Evolutionary conservation across 2,797 vertebrate genomes (phyloP).

Genomic region (Knipowitschia caucasica): DNA sequence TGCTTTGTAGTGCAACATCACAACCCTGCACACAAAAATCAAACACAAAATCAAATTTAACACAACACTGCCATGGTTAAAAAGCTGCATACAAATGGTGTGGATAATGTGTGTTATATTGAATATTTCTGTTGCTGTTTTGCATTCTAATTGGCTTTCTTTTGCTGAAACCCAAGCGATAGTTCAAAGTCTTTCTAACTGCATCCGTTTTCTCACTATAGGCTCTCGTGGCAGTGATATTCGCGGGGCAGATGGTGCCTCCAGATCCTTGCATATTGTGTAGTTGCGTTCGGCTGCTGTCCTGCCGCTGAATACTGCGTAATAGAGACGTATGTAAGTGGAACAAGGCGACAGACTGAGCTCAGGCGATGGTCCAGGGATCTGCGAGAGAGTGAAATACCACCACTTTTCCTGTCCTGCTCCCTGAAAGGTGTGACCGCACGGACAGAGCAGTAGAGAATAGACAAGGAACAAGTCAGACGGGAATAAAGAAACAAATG

Average conservation of each 20-base stretch:
- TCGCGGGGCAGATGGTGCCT: slow-evolving; percentile 26
- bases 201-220: slow-evolving; percentile 20
- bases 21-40: no score
- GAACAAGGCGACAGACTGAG: slow-evolving; percentile 31
- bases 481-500: slow-evolving; percentile 17
- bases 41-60: no score
- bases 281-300: slow-evolving; percentile 36
- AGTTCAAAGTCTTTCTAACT: slow-evolving; percentile 20
- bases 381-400: slow-evolving; percentile 56
- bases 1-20: no score
- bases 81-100: no score
- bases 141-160: slow-evolving; percentile 7
- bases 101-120: no score
- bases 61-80: no score
- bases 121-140: no score
- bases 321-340: slow-evolving; percentile 34
- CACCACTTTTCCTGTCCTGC: slow-evolving; percentile 41
- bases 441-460: slow-evolving; percentile 26
- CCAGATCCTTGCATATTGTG: slow-evolving; percentile 29
- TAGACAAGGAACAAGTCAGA: slow-evolving; percentile 12
- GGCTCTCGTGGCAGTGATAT: slow-evolving; percentile 51
- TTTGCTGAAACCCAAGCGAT: slow-evolving; percentile 37
- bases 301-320: slow-evolving; percentile 10
- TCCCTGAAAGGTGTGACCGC: slow-evolving; percentile 61
- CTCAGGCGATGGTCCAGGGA: slow-evolving; percentile 32